Conservation (phyloP, 2,797 vertebrate species). For the Myripristis jacobus region DNA sequence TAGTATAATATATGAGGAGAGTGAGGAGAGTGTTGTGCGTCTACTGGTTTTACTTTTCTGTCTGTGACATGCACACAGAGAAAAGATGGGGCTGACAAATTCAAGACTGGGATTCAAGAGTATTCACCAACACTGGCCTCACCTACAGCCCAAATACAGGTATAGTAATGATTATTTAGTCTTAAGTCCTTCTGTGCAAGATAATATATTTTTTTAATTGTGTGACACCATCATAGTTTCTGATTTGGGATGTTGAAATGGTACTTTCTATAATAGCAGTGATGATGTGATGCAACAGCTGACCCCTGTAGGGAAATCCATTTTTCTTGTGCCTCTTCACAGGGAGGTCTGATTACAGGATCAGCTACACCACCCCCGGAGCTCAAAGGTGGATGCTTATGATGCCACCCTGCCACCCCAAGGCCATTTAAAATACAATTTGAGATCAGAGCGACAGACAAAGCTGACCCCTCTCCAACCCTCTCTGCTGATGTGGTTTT, state of each 20-base stretch:
- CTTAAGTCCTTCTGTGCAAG: too few species aligned
- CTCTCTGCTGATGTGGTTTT: background rate
- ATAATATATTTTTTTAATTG: too few species aligned
- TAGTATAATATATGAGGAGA: background rate
- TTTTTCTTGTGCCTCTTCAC: background rate
- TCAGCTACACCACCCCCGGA: background rate
- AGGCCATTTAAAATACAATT: background rate
- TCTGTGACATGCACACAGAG: slow-evolving; percentile 30
- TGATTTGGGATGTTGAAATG: too few species aligned
- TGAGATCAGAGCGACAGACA: background rate
- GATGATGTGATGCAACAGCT: background rate
- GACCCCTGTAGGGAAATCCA: background rate
- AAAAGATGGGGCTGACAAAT: slow-evolving; percentile 15
- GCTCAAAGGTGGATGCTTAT: too few species aligned
- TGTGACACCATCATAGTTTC: too few species aligned
- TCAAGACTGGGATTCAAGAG: background rate
- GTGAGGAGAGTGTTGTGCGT: too few species aligned
- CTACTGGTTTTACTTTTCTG: slow-evolving; percentile 16
- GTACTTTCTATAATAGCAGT: too few species aligned
- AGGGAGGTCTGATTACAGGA: background rate
- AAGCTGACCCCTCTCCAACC: background rate
- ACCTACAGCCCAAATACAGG: too few species aligned
- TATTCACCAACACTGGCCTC: too few species aligned
- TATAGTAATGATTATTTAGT: background rate
- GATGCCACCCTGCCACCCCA: too few species aligned